Evolutionary conservation across 2,113 vertebrate species (phyloP), one percentile per base, ranked within the genome.

Genomic region (Scomber scombrus): DNA sequence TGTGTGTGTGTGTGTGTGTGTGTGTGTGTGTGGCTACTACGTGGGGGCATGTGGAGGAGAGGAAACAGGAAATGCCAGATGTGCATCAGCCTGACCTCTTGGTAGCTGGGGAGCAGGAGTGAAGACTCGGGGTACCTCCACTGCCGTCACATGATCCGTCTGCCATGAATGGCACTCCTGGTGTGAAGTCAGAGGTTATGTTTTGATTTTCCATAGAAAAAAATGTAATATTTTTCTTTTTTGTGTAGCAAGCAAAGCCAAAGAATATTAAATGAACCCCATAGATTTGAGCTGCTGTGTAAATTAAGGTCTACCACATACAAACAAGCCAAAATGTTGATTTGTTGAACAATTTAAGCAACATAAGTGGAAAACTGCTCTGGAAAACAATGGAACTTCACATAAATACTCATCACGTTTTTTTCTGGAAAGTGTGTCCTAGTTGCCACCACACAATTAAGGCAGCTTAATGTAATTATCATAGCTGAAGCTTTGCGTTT

Each of bases 11-110:
- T 81, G 45, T 66, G 55, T 71, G 56, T 74, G 84, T 71, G 45
- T 68, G 61, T 76, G 72, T 70, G 56, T 75, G 49, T 52, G 73
- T 55, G 80, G 31, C 47, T 78, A 63, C 60, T 58, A 82, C 85
- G 81, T 15, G 7, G 52, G 86, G 90, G 79, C 83, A 91, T 85
- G 51, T 84, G 83, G 85, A 77, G 62, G 57, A 89, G 82, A 90
- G 86, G 90, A 91, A 92, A 88, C 80, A 92, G 93, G 91, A 94
- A 93, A 94, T 93, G 87, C 92, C 93, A 91, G 91, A 91, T 92
- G 90, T 92, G 93, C 84, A 92, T 93, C 90, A 90, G 84, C 88
- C 86, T 92, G 90, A 93, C 85, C 92, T 91, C 76, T 83, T 34
- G 11, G 80, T 76, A 56, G 68, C 73, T 86, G 71, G 82, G 75